Percentiles rank a stretch among this genome's conserved stretches.
phyloP scores from a whole-genome alignment of 2,888 invertebrate species.

The Lithophane socia region DNA sequence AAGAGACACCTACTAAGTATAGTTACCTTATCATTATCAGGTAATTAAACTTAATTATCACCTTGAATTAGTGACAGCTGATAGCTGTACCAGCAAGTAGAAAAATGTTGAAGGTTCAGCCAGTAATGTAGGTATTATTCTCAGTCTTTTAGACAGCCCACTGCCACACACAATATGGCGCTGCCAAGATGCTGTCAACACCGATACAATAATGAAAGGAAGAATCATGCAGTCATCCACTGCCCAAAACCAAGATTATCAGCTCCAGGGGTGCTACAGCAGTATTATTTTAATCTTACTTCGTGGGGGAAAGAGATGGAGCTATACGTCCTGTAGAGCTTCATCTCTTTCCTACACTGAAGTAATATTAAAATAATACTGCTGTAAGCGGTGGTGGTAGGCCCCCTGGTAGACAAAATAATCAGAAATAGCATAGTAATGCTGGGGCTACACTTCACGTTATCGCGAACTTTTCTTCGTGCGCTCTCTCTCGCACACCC shows the following conservation, averaged over 20 bases:
- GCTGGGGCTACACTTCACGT: too few relatives aligned
- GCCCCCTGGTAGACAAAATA: too few relatives aligned
- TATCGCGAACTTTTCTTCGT: too few relatives aligned
- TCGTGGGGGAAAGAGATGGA: too few relatives aligned
- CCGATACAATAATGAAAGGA: neutral
- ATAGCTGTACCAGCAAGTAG: neutral
- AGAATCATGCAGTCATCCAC: neutral
- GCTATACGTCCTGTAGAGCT: too few relatives aligned
- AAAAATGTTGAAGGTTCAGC: neutral
- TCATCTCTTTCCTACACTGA: too few relatives aligned
- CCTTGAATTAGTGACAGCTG: neutral
- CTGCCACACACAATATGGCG: too few relatives aligned
- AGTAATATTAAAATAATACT: too few relatives aligned
- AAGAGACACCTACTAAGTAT: neutral
- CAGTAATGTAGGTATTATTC: neutral
- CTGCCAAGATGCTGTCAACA: neutral
- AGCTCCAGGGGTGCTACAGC: neutral
- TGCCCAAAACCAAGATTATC: neutral
- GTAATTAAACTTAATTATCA: constrained; percentile 13
- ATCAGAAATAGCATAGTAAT: neutral
- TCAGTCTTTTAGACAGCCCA: too few relatives aligned
- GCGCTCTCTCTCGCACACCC: too few relatives aligned
- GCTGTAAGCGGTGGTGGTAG: too few relatives aligned
- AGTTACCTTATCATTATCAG: constrained; percentile 11
- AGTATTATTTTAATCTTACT: too few relatives aligned